These are phyloP conservation scores for Philopedon plagiatum DNA, from an alignment of 2,888 invertebrate genomes.

Conservation along the genomic window DNA sequence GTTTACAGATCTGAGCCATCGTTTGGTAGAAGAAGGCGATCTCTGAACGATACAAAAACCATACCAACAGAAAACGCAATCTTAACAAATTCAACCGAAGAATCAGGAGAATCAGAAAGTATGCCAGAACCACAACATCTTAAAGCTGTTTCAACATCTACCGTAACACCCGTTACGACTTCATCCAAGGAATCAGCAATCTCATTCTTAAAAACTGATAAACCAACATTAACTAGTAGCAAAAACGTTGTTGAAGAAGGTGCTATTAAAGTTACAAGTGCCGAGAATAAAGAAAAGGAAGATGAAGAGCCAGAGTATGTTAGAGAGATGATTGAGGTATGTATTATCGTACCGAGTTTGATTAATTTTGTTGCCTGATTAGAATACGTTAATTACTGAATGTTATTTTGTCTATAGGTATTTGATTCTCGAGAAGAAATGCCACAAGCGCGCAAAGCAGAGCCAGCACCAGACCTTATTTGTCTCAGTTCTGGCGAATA, in stretches of 20 bases:
- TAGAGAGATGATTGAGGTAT: conserved; percentile 91
- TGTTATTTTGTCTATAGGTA: conserved; percentile 72
- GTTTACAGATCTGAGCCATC: conserved; percentile 52
- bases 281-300: conserved; percentile 63
- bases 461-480: conserved; percentile 79
- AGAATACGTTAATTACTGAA: no score
- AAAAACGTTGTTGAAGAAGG: conserved; percentile 9
- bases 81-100: background rate
- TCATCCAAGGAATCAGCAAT: conserved; percentile 34
- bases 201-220: conserved; percentile 20
- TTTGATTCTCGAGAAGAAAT: conserved; percentile 85
- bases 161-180: conserved; percentile 11
- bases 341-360: no score
- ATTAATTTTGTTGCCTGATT: no score
- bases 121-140: conserved; percentile 20
- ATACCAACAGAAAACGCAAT: conserved; percentile 16
- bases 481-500: conserved; percentile 89
- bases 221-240: background rate
- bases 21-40: conserved; percentile 48
- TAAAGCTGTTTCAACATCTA: background rate
- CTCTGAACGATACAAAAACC: conserved; percentile 40
- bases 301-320: conserved; percentile 81
- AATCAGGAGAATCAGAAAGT: background rate
- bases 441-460: conserved; percentile 76
- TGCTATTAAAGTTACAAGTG: conserved; percentile 24